Conservation (phyloP, 2,888 invertebrate genomes). For the Machimus atricapillus region DNA sequence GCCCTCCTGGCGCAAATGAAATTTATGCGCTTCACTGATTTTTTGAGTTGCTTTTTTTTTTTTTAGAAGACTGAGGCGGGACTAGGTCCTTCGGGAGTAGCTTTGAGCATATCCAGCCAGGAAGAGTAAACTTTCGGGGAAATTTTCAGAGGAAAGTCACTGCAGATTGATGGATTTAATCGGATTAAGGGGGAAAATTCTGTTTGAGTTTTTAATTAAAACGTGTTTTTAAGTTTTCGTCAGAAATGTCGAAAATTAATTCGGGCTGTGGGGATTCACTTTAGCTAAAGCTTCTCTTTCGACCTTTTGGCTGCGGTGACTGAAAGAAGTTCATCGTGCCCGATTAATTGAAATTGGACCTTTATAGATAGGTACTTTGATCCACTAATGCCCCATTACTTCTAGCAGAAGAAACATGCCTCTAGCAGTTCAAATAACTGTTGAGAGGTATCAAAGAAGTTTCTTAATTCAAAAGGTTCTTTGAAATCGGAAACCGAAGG, state of each 20-base stretch:
- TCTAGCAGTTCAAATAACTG: background rate
- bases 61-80: background rate
- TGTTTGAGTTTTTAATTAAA: background rate
- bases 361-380: background rate
- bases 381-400: background rate
- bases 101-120: background rate
- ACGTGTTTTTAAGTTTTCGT: background rate
- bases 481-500: background rate
- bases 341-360: background rate
- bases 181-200: background rate
- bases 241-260: background rate
- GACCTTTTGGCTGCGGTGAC: background rate
- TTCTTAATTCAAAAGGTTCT: background rate
- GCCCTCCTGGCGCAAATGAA: background rate
- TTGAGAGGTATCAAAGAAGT: background rate
- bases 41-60: background rate
- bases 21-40: background rate
- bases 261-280: background rate
- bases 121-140: background rate
- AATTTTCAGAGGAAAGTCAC: background rate
- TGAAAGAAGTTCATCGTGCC: background rate
- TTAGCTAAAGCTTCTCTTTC: background rate
- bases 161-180: background rate
- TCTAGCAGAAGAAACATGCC: background rate
- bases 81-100: background rate